Base-by-base conservation (phyloP, 2,113 vertebrate species). In the Hystrix cristata region DNA sequence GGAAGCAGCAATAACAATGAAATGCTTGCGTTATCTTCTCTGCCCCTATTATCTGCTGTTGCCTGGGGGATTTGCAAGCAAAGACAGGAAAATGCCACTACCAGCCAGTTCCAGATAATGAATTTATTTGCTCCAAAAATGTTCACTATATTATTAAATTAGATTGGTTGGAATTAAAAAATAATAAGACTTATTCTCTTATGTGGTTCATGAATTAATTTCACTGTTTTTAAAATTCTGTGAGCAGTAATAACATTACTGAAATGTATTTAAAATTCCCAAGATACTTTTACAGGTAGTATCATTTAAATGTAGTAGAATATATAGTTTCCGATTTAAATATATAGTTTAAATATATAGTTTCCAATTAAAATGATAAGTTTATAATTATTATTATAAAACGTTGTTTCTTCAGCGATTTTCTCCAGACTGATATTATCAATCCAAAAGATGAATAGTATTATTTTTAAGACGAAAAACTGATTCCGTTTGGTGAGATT, bases 81-180 rank as follows among this genome's bases (percentile, higher is more conserved):
- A 67, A 43, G 19, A 46, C 85, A 88, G 34, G 86, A 96, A 88
- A 90, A 94, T 93, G 72, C 82, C 65, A 84, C n/a, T 53, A 34
- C 59, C 85, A 92, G 59, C 81, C 76, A 85, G 76, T 82, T 95
- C 79, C 48, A 84, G 81, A 92, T 91, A 92, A 81, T 93, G 82
- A 95, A 97, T 84, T 92, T 91, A 91, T 94, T 95, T 94, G 69
- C 79, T 91, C 65, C 82, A 85, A 93, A 84, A 79, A 59, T 48
- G 91, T 97, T 95, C 48, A 81, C 57, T 88, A 4, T 38, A n/a
- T 95, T 92, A 84, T 93, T 94, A 96, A 92, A 71, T 95, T 71
- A 72, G 59, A 51, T 55, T 53, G 60, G 34, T 92, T 95, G 19
- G 29, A 21, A 89, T 82, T 90, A 38, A 87, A 95, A 95, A 83